Base-by-base conservation (phyloP, 2,888 invertebrate genomes). In the Bellardia bayeri region DNA sequence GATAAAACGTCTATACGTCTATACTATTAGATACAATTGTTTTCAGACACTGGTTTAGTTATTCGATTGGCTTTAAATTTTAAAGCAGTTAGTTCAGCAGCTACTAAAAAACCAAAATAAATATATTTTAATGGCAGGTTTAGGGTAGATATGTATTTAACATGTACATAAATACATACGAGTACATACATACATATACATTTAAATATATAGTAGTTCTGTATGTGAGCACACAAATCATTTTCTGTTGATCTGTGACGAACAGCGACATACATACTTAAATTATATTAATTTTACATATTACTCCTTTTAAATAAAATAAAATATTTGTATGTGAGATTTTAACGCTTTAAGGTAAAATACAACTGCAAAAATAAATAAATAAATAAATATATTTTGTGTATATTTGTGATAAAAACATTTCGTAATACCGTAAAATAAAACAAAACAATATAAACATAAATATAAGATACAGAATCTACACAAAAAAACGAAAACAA, bases 201-300 rank as follows among this genome's bases (percentile, higher is more conserved):
- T n/a, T n/a, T n/a, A n/a, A n/a, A n/a, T n/a, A n/a, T n/a, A n/a
- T n/a, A n/a, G n/a, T n/a, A n/a, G n/a, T n/a, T n/a, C n/a, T n/a
- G n/a, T n/a, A n/a, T n/a, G n/a, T n/a, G n/a, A n/a, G n/a, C n/a
- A n/a, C n/a, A n/a, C n/a, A n/a, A n/a, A n/a, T n/a, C 14, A 63
- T 37, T 42, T 69, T 69, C 40, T 49, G 49, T 71, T 71, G 71
- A 80, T 71, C 61, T 71, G 49, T 49, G 11, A 79, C 51, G 69
- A 71, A 79, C 45, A 11, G 45, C 13, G 56, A 56, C 78, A 68
- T 49, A 56, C 78, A 68, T 49, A 68, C 68, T 61, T 49, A 58
- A 61, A 61, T 78, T 11, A 58, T n/a, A 61, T 63, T 11, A 64
- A 64, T 75, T 37, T 75, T 54, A 66, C 11, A 54, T 66, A 66